Base-by-base conservation (phyloP, 2,888 invertebrate genomes). In the Drosophila emarginata region DNA sequence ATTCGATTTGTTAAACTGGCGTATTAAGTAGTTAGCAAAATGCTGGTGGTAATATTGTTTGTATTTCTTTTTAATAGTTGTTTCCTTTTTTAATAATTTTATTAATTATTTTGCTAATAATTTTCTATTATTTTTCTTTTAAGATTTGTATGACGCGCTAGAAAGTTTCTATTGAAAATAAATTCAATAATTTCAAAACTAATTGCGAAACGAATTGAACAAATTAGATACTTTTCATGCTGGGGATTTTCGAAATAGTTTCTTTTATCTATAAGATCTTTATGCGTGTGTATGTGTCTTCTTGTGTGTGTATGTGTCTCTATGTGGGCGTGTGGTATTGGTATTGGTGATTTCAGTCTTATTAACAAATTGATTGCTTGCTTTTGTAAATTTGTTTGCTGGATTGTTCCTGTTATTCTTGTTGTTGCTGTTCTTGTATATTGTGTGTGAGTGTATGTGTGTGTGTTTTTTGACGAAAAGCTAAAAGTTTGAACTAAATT, bases 351-450 rank as follows among this genome's bases (percentile, higher is more conserved):
- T 72, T 79, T 83, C 88, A 83, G 88, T 83, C 82, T 83, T 73
- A 72, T 66, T 77, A 86, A 84, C 77, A 77, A 88, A 88, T 84
- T 84, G 84, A 88, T 84, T 84, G 84, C 75, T 79, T 86, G 79
- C 26, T 65, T 77, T 84, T 75, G 84, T 84, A 84, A 87, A 82
- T 86, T 84, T 87, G 79, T 85, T 81, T 61, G 68, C 76, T 83
- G 83, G 83, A 84, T 88, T 84, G 84, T 86, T 88, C 88, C 71
- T 75, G 71, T 70, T 77, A 45, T 60, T 51, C 21, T 52, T 56
- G 12, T 18, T 53, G 23, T 73, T 70, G 14, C 65, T 71, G 36
- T 54, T 63, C 12, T 52, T 57, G 6, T 63, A 63, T 50, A 39
- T 67, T 64, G 63, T 63, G 4, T 77, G 51, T 52, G 71, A 39